phyloP scores from a whole-genome alignment of 1,140 invertebrate species.

The Latrodectus geometricus region DNA sequence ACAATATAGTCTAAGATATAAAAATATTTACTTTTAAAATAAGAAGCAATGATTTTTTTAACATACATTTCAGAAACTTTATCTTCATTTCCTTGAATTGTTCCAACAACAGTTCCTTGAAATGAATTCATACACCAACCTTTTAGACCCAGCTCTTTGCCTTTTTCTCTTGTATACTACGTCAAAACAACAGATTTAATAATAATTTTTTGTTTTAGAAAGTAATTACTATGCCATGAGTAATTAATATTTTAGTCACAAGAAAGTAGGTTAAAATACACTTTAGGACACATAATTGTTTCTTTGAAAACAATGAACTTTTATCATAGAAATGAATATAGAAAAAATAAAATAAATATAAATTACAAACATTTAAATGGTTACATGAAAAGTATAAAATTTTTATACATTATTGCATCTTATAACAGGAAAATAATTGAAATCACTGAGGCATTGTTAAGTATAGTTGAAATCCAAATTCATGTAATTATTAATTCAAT shows the following conservation, averaged over 20 bases:
- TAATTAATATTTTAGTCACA: neutral
- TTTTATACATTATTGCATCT: neutral
- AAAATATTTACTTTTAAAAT: neutral
- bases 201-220: neutral
- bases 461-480: no score
- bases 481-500: neutral
- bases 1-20: no score
- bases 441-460: no score
- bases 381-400: neutral
- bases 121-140: conserved; percentile 85
- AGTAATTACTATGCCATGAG: neutral
- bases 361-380: neutral
- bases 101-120: conserved; percentile 78
- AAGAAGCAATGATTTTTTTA: neutral
- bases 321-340: neutral
- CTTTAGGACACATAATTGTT: no score
- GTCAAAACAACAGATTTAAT: neutral
- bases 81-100: conserved; percentile 75
- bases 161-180: conserved; percentile 78
- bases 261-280: neutral
- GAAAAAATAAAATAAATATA: neutral
- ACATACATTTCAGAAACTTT: conserved; percentile 79
- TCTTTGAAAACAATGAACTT: neutral
- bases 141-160: conserved; percentile 75
- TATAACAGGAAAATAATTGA: no score